Base-by-base conservation (phyloP, 1,140 invertebrate genomes). In the Leptinotarsa lineolata region DNA sequence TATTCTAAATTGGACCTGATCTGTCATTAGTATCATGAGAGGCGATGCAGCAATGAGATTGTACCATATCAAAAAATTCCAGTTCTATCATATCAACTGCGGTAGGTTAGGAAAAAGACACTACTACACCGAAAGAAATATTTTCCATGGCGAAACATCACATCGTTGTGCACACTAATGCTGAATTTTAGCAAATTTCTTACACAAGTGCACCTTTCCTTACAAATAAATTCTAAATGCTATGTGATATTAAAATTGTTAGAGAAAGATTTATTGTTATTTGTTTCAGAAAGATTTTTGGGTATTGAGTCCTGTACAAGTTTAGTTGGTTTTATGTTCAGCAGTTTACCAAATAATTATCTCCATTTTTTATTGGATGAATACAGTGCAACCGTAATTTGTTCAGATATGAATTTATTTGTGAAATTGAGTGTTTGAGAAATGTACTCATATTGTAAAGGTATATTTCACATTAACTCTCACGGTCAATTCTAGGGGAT, bases 131-230 rank as follows among this genome's bases (percentile, higher is more conserved):
- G n/a, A 54, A 54, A 15, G n/a, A 54, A 15, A 54, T 54, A 54
- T 54, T 54, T 54, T 18, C n/a, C 15, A n/a, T 15, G 48, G 16
- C 8, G 39, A 24, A 67, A 67, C 30, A 15, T 45, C 73, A 65
- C 59, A 68, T 68, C 46, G 21, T 21, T n/a, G 73, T 74, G 73
- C 74, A 75, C 74, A 61, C 70, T 71, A 68, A 63, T n/a, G 48
- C 16, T 54, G n/a, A 54, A 54, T 54, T 54, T 54, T 6, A 54
- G 48, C 48, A 54, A 54, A 11, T 54, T 54, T 54, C 15, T 54
- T 15, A 79, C 78, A 80, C 79, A 82, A 82, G 81, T 82, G 81
- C 81, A 82, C 81, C 81, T 82, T 81, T 74, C 70, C 59, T 70
- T 16, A 22, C 73, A 77, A 81, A 77, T 74, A 80, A 78, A 82